A percentile compares a stretch with the other conserved stretches of the same genome.
These are phyloP conservation scores for Ips nitidus DNA, from an alignment of 1,140 invertebrate genomes.

Conservation along the genomic window DNA sequence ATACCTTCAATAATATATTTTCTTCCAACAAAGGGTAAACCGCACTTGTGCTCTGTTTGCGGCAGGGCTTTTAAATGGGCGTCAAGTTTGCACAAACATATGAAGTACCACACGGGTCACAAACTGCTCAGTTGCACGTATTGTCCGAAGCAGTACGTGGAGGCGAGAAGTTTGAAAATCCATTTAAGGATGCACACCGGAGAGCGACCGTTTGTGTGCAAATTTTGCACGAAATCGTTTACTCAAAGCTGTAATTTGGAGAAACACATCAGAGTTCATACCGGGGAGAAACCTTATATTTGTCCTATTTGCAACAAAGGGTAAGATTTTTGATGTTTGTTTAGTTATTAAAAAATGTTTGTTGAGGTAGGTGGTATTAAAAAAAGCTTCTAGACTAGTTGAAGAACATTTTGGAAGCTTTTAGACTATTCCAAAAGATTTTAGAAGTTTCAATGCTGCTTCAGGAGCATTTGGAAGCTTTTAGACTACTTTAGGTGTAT, in stretches of 20 bases:
- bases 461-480: no score
- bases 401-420: background rate
- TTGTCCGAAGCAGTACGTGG: conserved; percentile 54
- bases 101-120: conserved; percentile 55
- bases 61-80: conserved; percentile 54
- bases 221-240: conserved; percentile 73
- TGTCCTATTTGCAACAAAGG: conserved; percentile 62
- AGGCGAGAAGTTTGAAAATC: conserved; percentile 51
- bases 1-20: background rate
- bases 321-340: conserved; percentile 30
- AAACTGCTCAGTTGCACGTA: conserved; percentile 52
- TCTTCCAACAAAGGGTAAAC: conserved; percentile 45
- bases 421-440: no score
- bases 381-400: background rate
- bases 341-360: conserved; percentile 23
- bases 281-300: conserved; percentile 54
- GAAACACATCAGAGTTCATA: conserved; percentile 55
- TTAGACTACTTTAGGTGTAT: no score
- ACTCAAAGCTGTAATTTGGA: conserved; percentile 58
- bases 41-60: conserved; percentile 54
- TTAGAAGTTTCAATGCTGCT: no score
- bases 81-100: conserved; percentile 54
- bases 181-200: conserved; percentile 52
- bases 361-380: background rate
- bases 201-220: conserved; percentile 65